Conservation (phyloP, 1,140 invertebrate genomes). For the Brachionus sp. region DNA sequence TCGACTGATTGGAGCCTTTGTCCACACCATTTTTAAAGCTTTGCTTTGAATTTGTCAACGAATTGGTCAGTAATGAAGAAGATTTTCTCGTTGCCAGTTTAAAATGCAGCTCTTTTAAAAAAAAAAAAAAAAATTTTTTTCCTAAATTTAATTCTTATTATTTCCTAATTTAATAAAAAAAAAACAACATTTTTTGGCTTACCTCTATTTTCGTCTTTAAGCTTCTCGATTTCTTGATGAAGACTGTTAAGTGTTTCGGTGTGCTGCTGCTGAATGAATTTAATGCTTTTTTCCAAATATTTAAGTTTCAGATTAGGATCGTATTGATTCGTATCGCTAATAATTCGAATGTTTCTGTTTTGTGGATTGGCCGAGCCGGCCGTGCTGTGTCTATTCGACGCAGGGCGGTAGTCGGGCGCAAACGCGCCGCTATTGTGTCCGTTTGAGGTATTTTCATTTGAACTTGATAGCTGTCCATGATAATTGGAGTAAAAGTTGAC, state of each 20-base stretch:
- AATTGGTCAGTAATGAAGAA: not conserved
- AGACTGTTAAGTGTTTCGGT: conserved; percentile 43
- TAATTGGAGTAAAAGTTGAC: conserved; percentile 32
- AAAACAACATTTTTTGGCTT: too few relatives aligned
- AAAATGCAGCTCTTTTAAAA: conserved; percentile 20
- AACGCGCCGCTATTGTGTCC: not conserved
- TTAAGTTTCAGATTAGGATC: conserved; percentile 34
- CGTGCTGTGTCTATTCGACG: not conserved
- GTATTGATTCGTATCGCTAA: conserved; percentile 6
- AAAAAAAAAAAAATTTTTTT: not conserved
- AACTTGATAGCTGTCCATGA: not conserved
- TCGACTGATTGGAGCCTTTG: not conserved
- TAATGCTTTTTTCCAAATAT: conserved; percentile 42
- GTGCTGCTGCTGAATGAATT: conserved; percentile 39
- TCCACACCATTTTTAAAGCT: conserved; percentile 10
- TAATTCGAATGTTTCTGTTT: not conserved
- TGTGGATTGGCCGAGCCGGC: not conserved
- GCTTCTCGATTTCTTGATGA: conserved; percentile 43
- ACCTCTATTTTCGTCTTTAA: conserved; percentile 43
- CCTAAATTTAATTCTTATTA: too few relatives aligned
- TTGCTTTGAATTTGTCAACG: not conserved
- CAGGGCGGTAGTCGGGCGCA: not conserved
- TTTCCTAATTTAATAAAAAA: too few relatives aligned
- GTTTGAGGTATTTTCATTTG: not conserved
- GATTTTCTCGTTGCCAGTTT: conserved; percentile 41